Percentiles rank a stretch among this genome's conserved stretches.
phyloP scores from a whole-genome alignment of 2,113 vertebrate species.

The Nerophis lumbriciformis region DNA sequence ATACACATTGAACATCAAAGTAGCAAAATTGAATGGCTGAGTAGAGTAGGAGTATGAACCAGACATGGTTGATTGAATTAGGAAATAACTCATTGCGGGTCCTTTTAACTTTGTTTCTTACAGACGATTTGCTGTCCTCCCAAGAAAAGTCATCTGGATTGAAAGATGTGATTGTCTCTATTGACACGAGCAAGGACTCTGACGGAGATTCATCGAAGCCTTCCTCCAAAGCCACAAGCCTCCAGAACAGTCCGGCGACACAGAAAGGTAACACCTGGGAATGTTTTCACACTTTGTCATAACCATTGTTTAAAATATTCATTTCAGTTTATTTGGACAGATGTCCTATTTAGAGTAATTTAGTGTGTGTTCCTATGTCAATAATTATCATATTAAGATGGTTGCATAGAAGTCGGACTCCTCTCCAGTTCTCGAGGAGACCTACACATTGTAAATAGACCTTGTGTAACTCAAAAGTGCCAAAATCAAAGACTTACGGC shows the following conservation, averaged over 20 bases:
- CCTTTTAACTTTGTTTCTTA: constrained; percentile 3
- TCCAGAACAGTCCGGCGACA: constrained; percentile 75
- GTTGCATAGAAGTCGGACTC: no score
- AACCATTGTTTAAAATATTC: not conserved
- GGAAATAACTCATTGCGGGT: not conserved
- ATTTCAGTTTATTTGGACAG: not conserved
- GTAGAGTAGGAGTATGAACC: no score
- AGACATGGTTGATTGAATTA: no score
- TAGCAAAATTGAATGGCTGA: no score
- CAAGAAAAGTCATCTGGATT: constrained; percentile 88
- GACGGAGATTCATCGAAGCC: constrained; percentile 83
- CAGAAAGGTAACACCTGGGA: constrained; percentile 77
- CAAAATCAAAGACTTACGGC: no score
- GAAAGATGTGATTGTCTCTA: constrained; percentile 90
- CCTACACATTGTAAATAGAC: no score
- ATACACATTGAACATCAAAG: not conserved
- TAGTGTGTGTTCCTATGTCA: no score
- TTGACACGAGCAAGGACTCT: constrained; percentile 88
- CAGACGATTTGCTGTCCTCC: constrained; percentile 85
- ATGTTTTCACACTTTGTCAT: not conserved
- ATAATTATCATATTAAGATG: no score
- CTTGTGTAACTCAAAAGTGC: no score
- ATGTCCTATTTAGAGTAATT: not conserved
- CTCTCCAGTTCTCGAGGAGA: no score
- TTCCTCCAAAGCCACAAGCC: constrained; percentile 77